These are phyloP conservation scores for Enteromius fasciolatus DNA, from an alignment of 2,797 vertebrate species.

Conservation along the genomic window DNA sequence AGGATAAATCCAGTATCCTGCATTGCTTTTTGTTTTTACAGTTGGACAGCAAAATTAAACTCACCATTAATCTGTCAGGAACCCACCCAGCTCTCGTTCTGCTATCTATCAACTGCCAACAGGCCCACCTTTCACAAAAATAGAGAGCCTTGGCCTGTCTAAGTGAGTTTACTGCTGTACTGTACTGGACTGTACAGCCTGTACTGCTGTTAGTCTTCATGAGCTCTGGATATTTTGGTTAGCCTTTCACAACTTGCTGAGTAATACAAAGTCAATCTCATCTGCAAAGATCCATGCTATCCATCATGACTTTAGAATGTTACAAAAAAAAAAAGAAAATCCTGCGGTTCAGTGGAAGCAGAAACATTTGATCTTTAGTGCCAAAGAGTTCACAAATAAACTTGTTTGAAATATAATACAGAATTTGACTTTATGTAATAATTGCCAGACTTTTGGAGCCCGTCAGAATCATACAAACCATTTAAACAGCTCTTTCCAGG, in stretches of 20 bases:
- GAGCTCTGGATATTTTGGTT: conserved; percentile 25
- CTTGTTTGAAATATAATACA: not conserved
- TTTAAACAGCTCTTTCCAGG: conserved; percentile 24
- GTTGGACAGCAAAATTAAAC: conserved; percentile 27
- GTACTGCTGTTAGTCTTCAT: conserved; percentile 42
- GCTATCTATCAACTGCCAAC: conserved; percentile 43
- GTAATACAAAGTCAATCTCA: not conserved
- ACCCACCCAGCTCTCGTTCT: conserved; percentile 22
- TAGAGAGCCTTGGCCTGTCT: conserved; percentile 20
- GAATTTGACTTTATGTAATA: not conserved
- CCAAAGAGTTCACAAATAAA: not conserved
- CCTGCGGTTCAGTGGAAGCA: not conserved
- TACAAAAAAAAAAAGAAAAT: conserved; percentile 17
- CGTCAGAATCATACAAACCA: not conserved
- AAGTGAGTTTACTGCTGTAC: not conserved
- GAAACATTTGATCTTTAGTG: conserved; percentile 9
- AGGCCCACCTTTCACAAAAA: conserved; percentile 41
- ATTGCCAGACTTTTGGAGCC: not conserved
- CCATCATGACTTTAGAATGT: conserved; percentile 18
- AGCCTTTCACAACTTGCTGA: conserved; percentile 18
- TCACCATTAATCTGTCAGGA: conserved; percentile 40
- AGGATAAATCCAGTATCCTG: not conserved
- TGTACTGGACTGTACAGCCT: not conserved
- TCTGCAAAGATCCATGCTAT: not conserved
- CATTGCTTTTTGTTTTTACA: conserved; percentile 43